Conservation (phyloP, 1,140 invertebrate species). For the Ips nitidus region DNA sequence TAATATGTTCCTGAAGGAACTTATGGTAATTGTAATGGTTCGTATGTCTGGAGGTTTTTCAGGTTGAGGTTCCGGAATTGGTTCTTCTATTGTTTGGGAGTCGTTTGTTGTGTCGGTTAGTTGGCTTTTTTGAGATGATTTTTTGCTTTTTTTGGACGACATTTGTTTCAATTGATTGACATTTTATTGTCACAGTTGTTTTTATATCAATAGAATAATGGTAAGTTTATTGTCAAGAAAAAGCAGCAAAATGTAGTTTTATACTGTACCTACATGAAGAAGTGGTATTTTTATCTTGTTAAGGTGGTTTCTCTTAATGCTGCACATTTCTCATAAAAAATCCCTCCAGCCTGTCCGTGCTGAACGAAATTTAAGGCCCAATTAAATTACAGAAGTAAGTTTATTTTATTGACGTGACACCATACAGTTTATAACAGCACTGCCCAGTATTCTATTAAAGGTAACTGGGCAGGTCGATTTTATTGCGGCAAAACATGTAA, state of each 20-base stretch:
- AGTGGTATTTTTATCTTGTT: too few species aligned
- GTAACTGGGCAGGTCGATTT: slow-evolving; percentile 22
- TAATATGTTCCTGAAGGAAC: slow-evolving; percentile 17
- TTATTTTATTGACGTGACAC: slow-evolving; percentile 27
- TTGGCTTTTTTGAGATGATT: neutral
- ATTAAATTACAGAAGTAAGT: slow-evolving; percentile 2
- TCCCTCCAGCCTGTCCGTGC: neutral
- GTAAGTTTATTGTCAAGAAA: neutral
- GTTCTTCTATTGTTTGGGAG: neutral
- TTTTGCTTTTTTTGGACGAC: slow-evolving; percentile 21
- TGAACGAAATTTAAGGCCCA: neutral
- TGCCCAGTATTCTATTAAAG: slow-evolving; percentile 23
- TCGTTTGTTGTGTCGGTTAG: neutral
- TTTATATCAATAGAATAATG: neutral
- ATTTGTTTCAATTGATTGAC: slow-evolving; percentile 2
- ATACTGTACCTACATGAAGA: too few species aligned
- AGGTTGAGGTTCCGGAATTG: neutral
- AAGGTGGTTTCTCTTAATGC: too few species aligned
- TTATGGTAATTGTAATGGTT: slow-evolving; percentile 16
- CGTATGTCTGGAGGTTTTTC: slow-evolving; percentile 15
- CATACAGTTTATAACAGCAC: slow-evolving; percentile 18
- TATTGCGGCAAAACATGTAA: slow-evolving; percentile 29
- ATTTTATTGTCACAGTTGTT: neutral
- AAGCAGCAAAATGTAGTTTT: neutral
- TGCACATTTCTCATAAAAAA: too few species aligned